phyloP scores from a whole-genome alignment of 2,797 vertebrate species.

The Peromyscus nudipes region DNA sequence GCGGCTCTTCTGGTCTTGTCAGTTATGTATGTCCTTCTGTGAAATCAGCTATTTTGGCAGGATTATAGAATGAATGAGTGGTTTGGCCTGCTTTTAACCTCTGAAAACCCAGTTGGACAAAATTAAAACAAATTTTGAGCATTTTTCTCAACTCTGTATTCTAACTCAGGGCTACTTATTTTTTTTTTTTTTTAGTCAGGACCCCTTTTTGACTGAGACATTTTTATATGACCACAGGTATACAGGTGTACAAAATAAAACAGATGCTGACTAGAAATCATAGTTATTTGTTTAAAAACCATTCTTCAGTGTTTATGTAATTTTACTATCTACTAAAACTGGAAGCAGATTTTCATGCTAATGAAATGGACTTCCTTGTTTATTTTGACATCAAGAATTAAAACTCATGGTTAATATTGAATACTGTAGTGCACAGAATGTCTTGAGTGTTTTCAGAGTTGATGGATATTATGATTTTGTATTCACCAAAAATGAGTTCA shows the following conservation, averaged over 20 bases:
- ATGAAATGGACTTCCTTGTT: background rate
- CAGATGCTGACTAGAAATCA: background rate
- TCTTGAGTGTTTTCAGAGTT: background rate
- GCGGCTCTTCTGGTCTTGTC: background rate
- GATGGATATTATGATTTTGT: background rate
- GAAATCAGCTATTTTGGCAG: background rate
- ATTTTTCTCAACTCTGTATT: slow-evolving; percentile 8
- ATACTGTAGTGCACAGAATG: background rate
- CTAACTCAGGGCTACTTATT: slow-evolving; percentile 11
- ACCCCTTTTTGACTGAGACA: background rate
- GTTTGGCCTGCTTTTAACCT: slow-evolving; percentile 46
- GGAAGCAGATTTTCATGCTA: background rate
- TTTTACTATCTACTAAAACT: background rate
- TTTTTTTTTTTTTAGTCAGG: background rate
- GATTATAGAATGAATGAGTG: slow-evolving; percentile 31
- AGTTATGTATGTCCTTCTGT: background rate
- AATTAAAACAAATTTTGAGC: slow-evolving; percentile 51
- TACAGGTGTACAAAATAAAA: background rate
- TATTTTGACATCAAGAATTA: background rate
- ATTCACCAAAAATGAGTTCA: background rate
- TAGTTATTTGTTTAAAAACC: background rate
- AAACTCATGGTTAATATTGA: background rate
- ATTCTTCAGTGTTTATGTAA: background rate
- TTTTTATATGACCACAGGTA: background rate
- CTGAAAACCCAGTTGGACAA: slow-evolving; percentile 30